Base-by-base conservation (phyloP, 2,888 invertebrate species). In the Entomobrya multifasciata region DNA sequence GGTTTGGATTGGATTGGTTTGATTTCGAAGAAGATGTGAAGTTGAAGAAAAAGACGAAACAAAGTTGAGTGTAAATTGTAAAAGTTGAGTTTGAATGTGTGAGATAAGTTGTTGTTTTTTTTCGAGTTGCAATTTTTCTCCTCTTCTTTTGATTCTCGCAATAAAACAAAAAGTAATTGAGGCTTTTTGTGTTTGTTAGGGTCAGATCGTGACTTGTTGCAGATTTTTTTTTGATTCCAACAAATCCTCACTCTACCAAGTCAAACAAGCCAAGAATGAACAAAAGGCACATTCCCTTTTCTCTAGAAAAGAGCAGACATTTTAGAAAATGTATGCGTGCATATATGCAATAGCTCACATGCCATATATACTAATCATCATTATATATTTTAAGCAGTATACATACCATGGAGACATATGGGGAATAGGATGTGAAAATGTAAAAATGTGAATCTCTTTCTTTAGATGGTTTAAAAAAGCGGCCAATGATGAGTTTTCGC, bases 201-300 rank as follows among this genome's bases (percentile, higher is more conserved):
- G 86, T 86, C 86, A 80, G 86, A 86, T 86, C 86, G 86, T 87
- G 87, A 81, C 84, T 80, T 80, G 85, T 85, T 85, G 85, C 77
- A 70, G 77, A 82, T 86, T 80, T 74, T 79, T 82, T 76, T 72
- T 65, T 72, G 57, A 49, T 62, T 85, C 72, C 76, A n/a, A 76
- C 20, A 44, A 22, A 44, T 44, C 57, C 60, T 41, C 22, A 22
- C 57, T 22, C n/a, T n/a, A n/a, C n/a, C 65, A 3, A 11, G 25
- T 25, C 22, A 60, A 22, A 49, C 15, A 49, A 10, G n/a, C 60
- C 27, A 2, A 10, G 47, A 15, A 47, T 47, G n/a, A n/a, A n/a
- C n/a, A n/a, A 47, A 52, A 52, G 17, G n/a, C n/a, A 17, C 52
- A 52, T 52, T 52, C 20, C 2, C 49, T n/a, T n/a, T n/a, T n/a